phyloP scores from a whole-genome alignment of 1,140 invertebrate genomes.

The Hydropsyche tenuis region DNA sequence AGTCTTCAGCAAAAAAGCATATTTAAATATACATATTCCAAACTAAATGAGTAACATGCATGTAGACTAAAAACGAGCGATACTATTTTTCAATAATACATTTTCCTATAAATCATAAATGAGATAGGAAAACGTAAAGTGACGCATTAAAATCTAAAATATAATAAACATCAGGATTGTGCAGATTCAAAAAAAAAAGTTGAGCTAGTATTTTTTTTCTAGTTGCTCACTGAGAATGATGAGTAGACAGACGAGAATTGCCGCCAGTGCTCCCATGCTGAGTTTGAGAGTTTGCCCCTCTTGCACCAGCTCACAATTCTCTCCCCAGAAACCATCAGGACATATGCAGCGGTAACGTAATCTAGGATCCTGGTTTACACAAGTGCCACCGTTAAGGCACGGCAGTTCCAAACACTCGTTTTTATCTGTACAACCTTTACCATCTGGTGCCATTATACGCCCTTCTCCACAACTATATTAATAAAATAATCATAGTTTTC shows the following conservation, averaged over 20 bases:
- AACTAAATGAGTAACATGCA: no score
- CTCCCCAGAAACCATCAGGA: constrained; percentile 89
- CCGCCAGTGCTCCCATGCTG: constrained; percentile 91
- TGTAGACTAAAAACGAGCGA: no score
- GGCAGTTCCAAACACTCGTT: constrained; percentile 93
- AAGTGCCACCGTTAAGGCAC: constrained; percentile 88
- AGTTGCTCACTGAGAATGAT: constrained; percentile 88
- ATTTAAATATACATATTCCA: no score
- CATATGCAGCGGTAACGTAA: constrained; percentile 85
- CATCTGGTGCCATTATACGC: constrained; percentile 84
- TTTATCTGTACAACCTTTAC: constrained; percentile 90
- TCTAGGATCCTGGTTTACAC: constrained; percentile 86
- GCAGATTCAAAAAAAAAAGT: neutral
- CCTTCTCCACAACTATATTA: constrained; percentile 86
- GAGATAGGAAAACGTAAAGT: no score
- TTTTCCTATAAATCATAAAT: no score
- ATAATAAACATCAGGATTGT: neutral
- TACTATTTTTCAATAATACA: no score
- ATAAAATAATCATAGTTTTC: constrained; percentile 27
- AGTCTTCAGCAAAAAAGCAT: no score
- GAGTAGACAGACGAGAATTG: constrained; percentile 91
- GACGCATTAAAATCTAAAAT: no score
- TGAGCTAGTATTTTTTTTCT: constrained; percentile 6
- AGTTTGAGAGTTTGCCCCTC: constrained; percentile 91
- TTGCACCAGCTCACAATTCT: constrained; percentile 91